Base-by-base conservation (phyloP, 2,113 vertebrate species). In the Sardina pilchardus region DNA sequence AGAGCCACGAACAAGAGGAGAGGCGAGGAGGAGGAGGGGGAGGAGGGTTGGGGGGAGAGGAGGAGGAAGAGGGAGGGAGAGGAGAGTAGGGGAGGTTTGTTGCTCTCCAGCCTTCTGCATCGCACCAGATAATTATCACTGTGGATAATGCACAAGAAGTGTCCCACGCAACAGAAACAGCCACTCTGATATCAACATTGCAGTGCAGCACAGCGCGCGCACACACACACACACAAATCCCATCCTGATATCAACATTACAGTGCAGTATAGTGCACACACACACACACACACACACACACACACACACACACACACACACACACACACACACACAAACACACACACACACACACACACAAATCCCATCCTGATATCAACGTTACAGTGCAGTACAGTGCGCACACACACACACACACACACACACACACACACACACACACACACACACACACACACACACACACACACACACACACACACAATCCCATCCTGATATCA, bases 251-350 rank as follows among this genome's bases (percentile, higher is more conserved):
- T 9, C 24, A 63, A 63, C 59, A 63, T 63, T 56, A 47, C 45
- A 47, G n/a, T n/a, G n/a, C n/a, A n/a, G n/a, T n/a, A n/a, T n/a
- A n/a, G n/a, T n/a, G n/a, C 21, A 10, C 59, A 63, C 24, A n/a
- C 56, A n/a, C 56, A 63, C 56, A n/a, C 56, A 63, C 21, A n/a
- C 14, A 56, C 50, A 56, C 53, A 56, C 53, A 56, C 53, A 56
- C 85, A 75, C 44, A 86, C 82, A 86, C 81, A 86, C 85, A 82
- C 85, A 86, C n/a, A 45, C 44, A 75, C 82, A 30, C 81, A 82
- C 42, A 83, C 81, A 50, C 81, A 85, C n/a, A 3, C 84, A 81
- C 59, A 75, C 84, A 63, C 78, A 48, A 71, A 86, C 85, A 50
- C 34, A 45, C 44, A 0, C 47, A 82, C 42, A 67, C 47, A 82